Conservation (phyloP, 2,113 vertebrate genomes). For the Hippocampus barbouri region DNA sequence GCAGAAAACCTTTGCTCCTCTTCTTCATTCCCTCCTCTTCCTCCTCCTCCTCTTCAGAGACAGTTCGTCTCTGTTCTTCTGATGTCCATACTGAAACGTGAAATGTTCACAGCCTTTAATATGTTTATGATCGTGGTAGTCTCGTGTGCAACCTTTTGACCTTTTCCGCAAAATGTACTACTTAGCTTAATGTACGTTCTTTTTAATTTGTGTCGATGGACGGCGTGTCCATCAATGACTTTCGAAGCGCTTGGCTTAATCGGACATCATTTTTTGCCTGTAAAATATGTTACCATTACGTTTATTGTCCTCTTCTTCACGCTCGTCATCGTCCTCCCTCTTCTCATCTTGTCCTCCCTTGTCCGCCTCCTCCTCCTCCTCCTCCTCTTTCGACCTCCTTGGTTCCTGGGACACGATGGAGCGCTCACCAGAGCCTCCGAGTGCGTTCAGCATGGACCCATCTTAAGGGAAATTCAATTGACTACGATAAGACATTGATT, state of each 20-base stretch:
- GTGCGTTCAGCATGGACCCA: conserved; percentile 57
- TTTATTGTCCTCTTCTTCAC: conserved; percentile 27
- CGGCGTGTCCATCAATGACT: neutral
- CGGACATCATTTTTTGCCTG: neutral
- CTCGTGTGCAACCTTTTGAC: neutral
- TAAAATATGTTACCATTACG: neutral
- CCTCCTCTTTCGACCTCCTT: conserved; percentile 24
- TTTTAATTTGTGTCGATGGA: neutral
- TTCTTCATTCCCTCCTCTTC: conserved; percentile 41
- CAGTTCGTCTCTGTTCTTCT: conserved; percentile 22
- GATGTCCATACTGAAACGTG: conserved; percentile 30
- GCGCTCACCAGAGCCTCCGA: conserved; percentile 58
- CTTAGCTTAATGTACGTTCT: no score
- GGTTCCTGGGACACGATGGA: conserved; percentile 58
- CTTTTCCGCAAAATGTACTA: neutral
- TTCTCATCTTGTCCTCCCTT: conserved; percentile 38
- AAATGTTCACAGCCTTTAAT: neutral
- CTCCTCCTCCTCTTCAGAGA: conserved; percentile 39
- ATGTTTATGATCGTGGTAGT: neutral
- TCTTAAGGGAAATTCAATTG: conserved; percentile 62
- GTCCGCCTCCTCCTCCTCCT: conserved; percentile 42
- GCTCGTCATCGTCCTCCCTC: conserved; percentile 31
- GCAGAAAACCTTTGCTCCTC: conserved; percentile 30
- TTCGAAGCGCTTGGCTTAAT: neutral
- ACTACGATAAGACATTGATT: conserved; percentile 37